phyloP scores from a whole-genome alignment of 2,113 vertebrate species.

The Bolborhynchus lineola region DNA sequence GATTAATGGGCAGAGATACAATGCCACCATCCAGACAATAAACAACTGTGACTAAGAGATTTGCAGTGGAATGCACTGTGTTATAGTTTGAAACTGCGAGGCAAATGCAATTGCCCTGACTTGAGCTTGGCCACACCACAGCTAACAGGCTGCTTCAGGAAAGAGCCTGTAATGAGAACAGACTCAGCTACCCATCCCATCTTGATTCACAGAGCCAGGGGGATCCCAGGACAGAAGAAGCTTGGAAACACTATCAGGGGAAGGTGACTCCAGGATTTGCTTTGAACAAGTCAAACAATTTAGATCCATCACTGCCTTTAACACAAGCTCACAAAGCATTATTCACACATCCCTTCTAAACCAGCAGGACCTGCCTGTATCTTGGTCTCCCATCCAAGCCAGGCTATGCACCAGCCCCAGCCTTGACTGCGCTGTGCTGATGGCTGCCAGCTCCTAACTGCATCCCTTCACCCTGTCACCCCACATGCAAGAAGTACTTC shows the following conservation, averaged over 20 bases:
- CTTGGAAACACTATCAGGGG: neutral
- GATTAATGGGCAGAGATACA: slow-evolving; percentile 9
- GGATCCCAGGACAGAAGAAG: neutral
- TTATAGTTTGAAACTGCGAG: neutral
- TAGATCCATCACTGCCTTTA: neutral
- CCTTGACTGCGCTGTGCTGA: neutral
- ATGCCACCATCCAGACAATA: neutral
- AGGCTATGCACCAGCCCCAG: fast-evolving
- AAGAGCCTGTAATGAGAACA: neutral
- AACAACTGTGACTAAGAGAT: neutral
- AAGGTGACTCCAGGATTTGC: neutral
- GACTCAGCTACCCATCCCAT: neutral
- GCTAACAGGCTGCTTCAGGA: neutral
- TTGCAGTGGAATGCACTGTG: neutral
- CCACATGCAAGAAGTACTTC: neutral
- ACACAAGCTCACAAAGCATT: neutral
- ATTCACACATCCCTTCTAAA: neutral
- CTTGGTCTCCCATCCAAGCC: neutral
- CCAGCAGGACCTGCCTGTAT: neutral
- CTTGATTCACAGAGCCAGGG: neutral
- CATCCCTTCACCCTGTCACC: neutral
- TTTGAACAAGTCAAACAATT: neutral
- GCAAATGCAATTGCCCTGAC: neutral
- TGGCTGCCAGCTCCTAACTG: neutral
- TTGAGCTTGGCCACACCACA: slow-evolving; percentile 2